Base-by-base conservation (phyloP, 2,797 vertebrate genomes). In the Sebastes jordani region DNA sequence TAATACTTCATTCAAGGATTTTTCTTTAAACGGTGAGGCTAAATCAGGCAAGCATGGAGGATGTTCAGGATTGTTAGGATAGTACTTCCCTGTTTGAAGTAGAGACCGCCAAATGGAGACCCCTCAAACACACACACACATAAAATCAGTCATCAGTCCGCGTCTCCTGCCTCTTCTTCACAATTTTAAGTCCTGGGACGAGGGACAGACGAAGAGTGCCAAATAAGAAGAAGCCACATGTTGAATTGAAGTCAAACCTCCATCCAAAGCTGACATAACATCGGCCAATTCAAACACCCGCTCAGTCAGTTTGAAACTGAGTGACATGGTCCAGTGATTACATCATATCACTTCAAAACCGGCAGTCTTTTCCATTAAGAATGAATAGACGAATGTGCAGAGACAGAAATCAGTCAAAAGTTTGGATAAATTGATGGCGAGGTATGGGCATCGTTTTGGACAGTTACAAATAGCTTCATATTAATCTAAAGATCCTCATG, bases 271-370 rank as follows among this genome's bases (percentile, higher is more conserved):
- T 86, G 86, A 90, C 86, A 86, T 84, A 63, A 80, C 75, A 70
- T 54, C 36, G 11, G 89, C 89, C 90, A 91, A 89, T 67, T 83
- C 83, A 91, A 91, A 91, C 88, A 91, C 79, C 76, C 83, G 87
- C 70, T 86, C 56, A 13, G 68, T 78, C 82, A 88, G 79, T 89
- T 82, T 85, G 58, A 92, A 83, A 58, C 83, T 74, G 71, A 84
- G 69, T 71, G 79, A 75, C 83, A 83, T 73, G 80, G 76, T 85
- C 77, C 82, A 75, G 64, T 7, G 83, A 78, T 91, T 61, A 78
- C 85, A 83, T 91, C 87, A 88, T 68, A 74, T 22, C 8, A 13
- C 75, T 78, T 80, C 42, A 72, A 74, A 74, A 80, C 54, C 42
- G 11, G 16, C 77, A 22, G 55, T 55, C 46, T 74, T 61, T 69